Base-by-base conservation (phyloP, 2,888 invertebrate genomes). In the Tachina fera region DNA sequence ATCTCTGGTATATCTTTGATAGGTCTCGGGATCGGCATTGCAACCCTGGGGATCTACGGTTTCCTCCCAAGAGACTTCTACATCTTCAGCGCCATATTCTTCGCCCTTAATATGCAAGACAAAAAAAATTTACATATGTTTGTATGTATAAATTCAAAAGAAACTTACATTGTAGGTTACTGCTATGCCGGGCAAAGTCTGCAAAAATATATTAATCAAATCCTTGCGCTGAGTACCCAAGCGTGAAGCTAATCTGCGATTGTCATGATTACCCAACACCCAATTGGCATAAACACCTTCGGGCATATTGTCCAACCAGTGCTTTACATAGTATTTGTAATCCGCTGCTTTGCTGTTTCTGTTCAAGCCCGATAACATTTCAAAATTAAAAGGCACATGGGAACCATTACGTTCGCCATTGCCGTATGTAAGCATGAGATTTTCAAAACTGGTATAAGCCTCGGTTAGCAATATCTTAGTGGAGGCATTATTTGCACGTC, bases 181-280 rank as follows among this genome's bases (percentile, higher is more conserved):
- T 19, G 96, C 95, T 22, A 97, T 95, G 22, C 98, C 98, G 0
- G 97, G 98, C 82, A 98, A 93, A 5, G 97, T 94, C 89, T 97
- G 94, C 14, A 95, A 93, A 56, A 98, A 91, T 95, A 98, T 97
- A 89, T 97, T 97, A 84, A 97, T 94, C 14, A 96, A 95, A 91
- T 97, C 97, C 0, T 95, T 95, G 84, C 96, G 94, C 75, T 95
- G 94, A 0, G 93, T 93, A 1, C 96, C 96, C 84, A 95, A 95
- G 84, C 97, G 94, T 5, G 96, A 94, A 0, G 95, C 95, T 4
- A 95, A 94, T 84, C 97, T 94, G 53, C 67, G 67, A 67, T 95
- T 95, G 89, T 97, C 97, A 87, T 97, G 97, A 91, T 97, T 97
- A 19, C 97, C 97, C 89, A 96, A 75, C 6, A 91, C 95, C 95